phyloP scores from a whole-genome alignment of 1,140 invertebrate genomes.

The Drosophila albomicans region DNA sequence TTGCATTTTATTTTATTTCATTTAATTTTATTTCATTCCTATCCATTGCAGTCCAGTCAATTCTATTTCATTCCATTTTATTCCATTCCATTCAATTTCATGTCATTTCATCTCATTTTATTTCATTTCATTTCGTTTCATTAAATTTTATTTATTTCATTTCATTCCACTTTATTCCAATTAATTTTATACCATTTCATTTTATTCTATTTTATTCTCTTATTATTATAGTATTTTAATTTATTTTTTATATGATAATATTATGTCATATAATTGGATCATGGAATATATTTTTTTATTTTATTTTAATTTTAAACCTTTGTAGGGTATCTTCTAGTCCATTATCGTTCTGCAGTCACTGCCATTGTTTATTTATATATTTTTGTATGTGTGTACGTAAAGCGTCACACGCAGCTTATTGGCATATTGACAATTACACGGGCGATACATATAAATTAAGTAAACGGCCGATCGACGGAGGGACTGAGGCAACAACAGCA shows the following conservation, averaged over 20 bases:
- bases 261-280: neutral
- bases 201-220: no score
- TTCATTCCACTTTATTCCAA: no score
- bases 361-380: slow-evolving; percentile 27
- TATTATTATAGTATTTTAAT: no score
- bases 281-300: neutral
- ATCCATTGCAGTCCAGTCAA: no score
- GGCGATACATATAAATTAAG: slow-evolving; percentile 82
- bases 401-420: slow-evolving; percentile 78
- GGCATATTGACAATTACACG: slow-evolving; percentile 83
- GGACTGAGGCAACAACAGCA: slow-evolving; percentile 45
- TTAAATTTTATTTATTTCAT: no score
- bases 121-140: no score
- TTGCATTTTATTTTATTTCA: no score
- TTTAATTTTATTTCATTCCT: no score
- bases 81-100: no score
- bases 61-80: no score
- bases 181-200: no score
- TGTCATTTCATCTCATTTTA: no score
- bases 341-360: neutral
- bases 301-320: neutral
- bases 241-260: neutral
- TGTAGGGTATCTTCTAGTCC: neutral
- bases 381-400: slow-evolving; percentile 44
- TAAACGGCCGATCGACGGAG: slow-evolving; percentile 65